Base-by-base conservation (phyloP, 2,888 invertebrate species). In the Pherbina coryleti region DNA sequence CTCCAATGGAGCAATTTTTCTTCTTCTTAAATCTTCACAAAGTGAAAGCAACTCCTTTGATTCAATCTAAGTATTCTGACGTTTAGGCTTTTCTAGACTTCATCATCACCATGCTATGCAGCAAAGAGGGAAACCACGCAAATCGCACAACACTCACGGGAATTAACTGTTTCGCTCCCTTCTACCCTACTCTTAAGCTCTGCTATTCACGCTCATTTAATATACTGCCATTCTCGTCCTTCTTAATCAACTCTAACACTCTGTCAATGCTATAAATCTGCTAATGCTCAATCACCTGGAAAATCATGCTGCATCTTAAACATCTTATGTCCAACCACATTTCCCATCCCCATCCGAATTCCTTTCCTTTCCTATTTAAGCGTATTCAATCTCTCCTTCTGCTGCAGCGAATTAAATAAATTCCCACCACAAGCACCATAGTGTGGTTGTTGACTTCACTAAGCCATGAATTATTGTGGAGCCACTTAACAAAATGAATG, bases 401-500 rank as follows among this genome's bases (percentile, higher is more conserved):
- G 28, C 62, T 44, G 44, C 44, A 44, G 44, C 51, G 28, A 51
- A 31, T 19, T 31, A 19, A 66, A 67, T 75, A 67, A 34, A 75
- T 66, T 53, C 31, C 5, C 67, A 31, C 67, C 34, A 22, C 55
- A 55, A 22, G 19, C n/a, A 22, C 19, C 55, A 19, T 19, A 19
- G 19, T 1, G 55, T 55, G 44, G 44, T 44, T 44, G 44, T 44
- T 44, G 44, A 14, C 11, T 44, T 44, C 44, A 44, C 44, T 44
- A 44, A 55, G 53, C n/a, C 55, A 69, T 34, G 55, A 71, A 62
- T 60, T 60, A 19, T 60, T 53, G 55, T 53, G 79, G n/a, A 67
- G 82, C 84, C 89, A 88, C 88, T 88, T 88, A 86, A 84, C 84
- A 78, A 86, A 89, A 89, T 88, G 88, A 88, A 89, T 84, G 82